Evolutionary conservation across 2,797 vertebrate species (phyloP).

Genomic region (Dipus sagitta): DNA sequence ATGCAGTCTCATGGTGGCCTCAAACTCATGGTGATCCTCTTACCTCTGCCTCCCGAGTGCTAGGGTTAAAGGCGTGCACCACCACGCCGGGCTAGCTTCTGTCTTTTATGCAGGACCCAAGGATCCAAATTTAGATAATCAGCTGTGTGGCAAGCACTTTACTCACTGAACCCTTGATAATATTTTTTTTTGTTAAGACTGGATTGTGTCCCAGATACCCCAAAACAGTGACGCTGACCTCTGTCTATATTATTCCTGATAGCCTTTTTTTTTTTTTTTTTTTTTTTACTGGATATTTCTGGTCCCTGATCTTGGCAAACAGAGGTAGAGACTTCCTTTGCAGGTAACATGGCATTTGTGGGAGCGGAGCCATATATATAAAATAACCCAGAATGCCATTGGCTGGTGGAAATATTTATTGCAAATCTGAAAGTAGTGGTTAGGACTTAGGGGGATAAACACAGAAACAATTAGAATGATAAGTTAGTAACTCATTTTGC

Average conservation of each 20-base stretch:
- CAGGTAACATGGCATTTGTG: slow-evolving; percentile 46
- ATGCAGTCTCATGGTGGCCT: too few relatives aligned
- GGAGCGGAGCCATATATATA: slow-evolving; percentile 41
- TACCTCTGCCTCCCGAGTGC: too few relatives aligned
- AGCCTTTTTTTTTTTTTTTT: not conserved
- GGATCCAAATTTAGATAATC: too few relatives aligned
- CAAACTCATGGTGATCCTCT: too few relatives aligned
- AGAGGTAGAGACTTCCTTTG: slow-evolving; percentile 38
- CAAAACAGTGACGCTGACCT: slow-evolving; percentile 23
- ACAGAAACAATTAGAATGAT: slow-evolving; percentile 30
- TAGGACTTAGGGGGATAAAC: slow-evolving; percentile 51
- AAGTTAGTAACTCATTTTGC: slow-evolving; percentile 60
- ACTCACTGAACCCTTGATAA: too few relatives aligned
- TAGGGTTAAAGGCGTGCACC: too few relatives aligned
- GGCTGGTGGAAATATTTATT: slow-evolving; percentile 43
- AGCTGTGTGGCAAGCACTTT: too few relatives aligned
- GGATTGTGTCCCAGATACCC: not conserved
- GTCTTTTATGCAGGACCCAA: too few relatives aligned
- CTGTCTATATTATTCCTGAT: not conserved
- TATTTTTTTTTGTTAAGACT: slow-evolving; percentile 4
- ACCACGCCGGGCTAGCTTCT: too few relatives aligned
- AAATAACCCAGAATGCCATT: slow-evolving; percentile 33
- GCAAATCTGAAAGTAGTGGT: slow-evolving; percentile 28
- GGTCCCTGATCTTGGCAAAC: not conserved
- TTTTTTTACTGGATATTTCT: slow-evolving; percentile 35